These are phyloP conservation scores for Macropis europaea DNA, from an alignment of 2,888 invertebrate genomes.

Conservation along the genomic window DNA sequence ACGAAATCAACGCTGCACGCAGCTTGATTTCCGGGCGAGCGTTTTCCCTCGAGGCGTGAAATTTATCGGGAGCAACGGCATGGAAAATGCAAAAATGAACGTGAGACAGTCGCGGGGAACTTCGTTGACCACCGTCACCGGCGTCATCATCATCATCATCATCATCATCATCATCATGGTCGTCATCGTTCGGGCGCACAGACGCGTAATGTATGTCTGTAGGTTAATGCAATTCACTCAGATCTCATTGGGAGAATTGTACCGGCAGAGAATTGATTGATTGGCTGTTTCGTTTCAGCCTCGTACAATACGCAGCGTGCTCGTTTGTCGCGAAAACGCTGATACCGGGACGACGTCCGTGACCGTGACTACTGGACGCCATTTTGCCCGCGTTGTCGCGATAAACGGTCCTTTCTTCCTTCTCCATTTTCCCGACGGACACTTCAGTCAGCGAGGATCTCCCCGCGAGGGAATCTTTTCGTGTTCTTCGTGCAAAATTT, in stretches of 20 bases:
- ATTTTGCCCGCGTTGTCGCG: conserved; percentile 2
- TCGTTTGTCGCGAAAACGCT: conserved; percentile 57
- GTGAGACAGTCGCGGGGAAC: conserved; percentile 49
- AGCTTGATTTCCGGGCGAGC: not conserved
- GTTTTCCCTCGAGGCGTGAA: conserved; percentile 20
- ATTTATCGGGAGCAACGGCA: not conserved
- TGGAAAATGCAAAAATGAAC: conserved; percentile 52
- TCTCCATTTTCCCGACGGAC: not conserved
- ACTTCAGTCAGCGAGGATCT: too few relatives aligned
- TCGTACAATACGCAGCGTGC: conserved; percentile 49
- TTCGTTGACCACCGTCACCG: conserved; percentile 54
- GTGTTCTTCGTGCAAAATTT: too few relatives aligned
- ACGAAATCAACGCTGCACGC: not conserved
- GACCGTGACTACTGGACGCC: conserved; percentile 48
- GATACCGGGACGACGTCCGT: conserved; percentile 42
- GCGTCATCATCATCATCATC: conserved; percentile 39
- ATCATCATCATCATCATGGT: conserved; percentile 49
- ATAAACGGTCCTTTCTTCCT: not conserved
- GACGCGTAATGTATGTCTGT: conserved; percentile 77
- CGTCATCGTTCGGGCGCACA: conserved; percentile 64
- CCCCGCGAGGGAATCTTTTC: too few relatives aligned
- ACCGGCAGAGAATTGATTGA: conserved; percentile 77
- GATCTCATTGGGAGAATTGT: conserved; percentile 78
- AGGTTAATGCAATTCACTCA: conserved; percentile 79
- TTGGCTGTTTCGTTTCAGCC: conserved; percentile 74